Evolutionary conservation across 2,113 vertebrate species (phyloP), one percentile per base, ranked within the genome.

Genomic region (Furnarius figulus): DNA sequence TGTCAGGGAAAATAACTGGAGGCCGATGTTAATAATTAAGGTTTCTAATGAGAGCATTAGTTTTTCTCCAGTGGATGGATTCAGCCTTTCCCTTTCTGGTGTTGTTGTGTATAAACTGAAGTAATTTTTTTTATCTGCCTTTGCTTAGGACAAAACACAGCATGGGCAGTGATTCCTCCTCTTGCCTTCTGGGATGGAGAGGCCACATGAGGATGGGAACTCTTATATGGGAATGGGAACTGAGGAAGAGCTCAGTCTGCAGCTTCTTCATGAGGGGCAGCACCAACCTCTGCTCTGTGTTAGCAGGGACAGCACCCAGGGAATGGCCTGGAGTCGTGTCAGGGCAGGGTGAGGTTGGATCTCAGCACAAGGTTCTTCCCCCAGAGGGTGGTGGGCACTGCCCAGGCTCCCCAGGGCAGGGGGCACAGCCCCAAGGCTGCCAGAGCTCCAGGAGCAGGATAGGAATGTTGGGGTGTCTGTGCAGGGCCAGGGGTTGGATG

Each of bases 21-120:
- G 93, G 97, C 96, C 91, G 97, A 96, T 97, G 97, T 97, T 96
- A 97, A 97, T 97, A 97, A 98, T 98, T 97, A 98, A 98, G 91
- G 56, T 95, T 96, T 94, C 95, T 98, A 97, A 97, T 97, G 97
- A 98, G 95, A 92, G 49, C 96, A 97, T 98, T 97, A 79, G 87
- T 98, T 97, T 97, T 96, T 92, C 93, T 87, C 47, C 52, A 27
- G 89, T 87, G 95, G 96, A 97, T 94, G 97, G 94, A 98, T 98
- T 95, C 90, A 70, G 84, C 85, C 31, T 88, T 97, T 96, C 83
- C 82, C 81, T 42, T 74, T 47, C 70, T 72, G 84, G 47, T 20
- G 50, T 2, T 85, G 75, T 87, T 94, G 85, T 67, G 65, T 66
- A 59, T 83, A 94, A 95, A 92, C 87, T 16, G 3, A 90, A 90